A percentile compares a stretch with the other conserved stretches of the same genome.
Evolutionary conservation across 2,113 vertebrate genomes (phyloP).

Genomic region (Galemys pyrenaicus): DNA sequence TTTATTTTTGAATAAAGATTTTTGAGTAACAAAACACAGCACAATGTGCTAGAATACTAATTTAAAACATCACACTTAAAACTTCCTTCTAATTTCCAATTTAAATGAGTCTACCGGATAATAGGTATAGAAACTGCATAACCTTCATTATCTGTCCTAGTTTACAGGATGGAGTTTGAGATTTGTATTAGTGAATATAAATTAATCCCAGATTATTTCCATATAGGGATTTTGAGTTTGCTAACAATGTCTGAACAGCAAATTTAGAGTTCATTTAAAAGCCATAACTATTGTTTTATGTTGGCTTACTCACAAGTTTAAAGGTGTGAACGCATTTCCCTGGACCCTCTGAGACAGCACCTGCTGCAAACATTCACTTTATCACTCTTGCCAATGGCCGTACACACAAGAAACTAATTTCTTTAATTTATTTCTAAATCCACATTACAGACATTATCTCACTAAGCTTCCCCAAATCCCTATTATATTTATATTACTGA

Average conservation of each 20-base stretch:
- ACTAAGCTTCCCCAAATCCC: constrained; percentile 75
- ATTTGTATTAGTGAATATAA: constrained; percentile 60
- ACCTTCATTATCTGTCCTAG: constrained; percentile 14
- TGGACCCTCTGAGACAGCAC: constrained; percentile 58
- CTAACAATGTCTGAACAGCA: constrained; percentile 63
- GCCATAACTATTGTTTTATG: constrained; percentile 54
- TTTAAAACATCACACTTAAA: neutral
- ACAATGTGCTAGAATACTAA: neutral
- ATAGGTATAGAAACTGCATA: neutral
- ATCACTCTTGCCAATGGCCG: constrained; percentile 71
- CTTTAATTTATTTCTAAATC: constrained; percentile 78
- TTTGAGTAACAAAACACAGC: neutral
- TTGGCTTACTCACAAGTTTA: constrained; percentile 47
- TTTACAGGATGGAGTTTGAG: constrained; percentile 12
- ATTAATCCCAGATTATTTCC: constrained; percentile 52
- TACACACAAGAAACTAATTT: constrained; percentile 73
- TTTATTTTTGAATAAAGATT: neutral
- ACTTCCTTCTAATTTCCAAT: neutral
- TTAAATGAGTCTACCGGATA: constrained; percentile 41
- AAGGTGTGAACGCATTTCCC: constrained; percentile 64
- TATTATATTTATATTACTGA: constrained; percentile 78
- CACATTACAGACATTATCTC: constrained; percentile 79
- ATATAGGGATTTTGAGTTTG: constrained; percentile 52
- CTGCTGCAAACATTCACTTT: constrained; percentile 63
- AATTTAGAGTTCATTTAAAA: constrained; percentile 65